These are phyloP conservation scores for Galerucella nymphaeae DNA, from an alignment of 2,888 invertebrate species.

Conservation along the genomic window DNA sequence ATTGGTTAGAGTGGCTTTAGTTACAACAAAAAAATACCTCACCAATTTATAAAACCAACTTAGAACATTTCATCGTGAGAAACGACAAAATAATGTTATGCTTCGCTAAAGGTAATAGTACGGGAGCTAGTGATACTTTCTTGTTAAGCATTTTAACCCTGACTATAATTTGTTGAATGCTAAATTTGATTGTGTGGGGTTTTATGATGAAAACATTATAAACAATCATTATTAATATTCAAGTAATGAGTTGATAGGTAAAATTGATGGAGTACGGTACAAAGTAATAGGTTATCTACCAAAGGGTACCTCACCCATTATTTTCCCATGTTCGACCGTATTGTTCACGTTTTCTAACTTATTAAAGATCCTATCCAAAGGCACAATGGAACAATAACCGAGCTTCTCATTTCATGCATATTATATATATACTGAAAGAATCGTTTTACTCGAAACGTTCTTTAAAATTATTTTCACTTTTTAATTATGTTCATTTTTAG, in stretches of 20 bases:
- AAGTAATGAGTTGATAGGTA: no score
- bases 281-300: not conserved
- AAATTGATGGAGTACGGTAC: not conserved
- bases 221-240: no score
- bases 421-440: slow-evolving; percentile 58
- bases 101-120: not conserved
- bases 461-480: slow-evolving; percentile 47
- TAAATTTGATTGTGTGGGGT: no score
- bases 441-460: slow-evolving; percentile 50
- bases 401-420: slow-evolving; percentile 61
- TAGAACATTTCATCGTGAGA: not conserved
- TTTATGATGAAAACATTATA: no score
- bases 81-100: not conserved
- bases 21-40: not conserved
- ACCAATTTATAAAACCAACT: not conserved
- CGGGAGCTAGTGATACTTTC: no score
- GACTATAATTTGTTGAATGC: no score
- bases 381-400: slow-evolving; percentile 51
- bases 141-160: no score
- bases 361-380: slow-evolving; percentile 39
- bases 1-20: not conserved
- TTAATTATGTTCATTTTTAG: slow-evolving; percentile 39
- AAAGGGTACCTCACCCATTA: slow-evolving; percentile 30
- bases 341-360: slow-evolving; percentile 35
- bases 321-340: slow-evolving; percentile 30